Evolutionary conservation across 2,888 invertebrate genomes (phyloP).

Genomic region (Steinernema carpocapsae): DNA sequence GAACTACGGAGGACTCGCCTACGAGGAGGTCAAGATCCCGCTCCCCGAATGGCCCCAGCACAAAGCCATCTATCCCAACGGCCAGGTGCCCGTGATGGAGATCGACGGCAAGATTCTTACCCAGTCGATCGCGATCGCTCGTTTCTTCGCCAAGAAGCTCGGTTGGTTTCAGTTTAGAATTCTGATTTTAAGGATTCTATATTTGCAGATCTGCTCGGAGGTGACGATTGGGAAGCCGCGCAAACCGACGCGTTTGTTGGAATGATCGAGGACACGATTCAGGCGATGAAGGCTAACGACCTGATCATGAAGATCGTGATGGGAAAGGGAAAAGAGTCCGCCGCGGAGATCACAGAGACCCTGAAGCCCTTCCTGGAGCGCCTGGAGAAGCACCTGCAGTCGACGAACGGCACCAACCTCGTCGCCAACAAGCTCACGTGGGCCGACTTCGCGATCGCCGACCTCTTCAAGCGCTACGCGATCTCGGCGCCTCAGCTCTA

Average conservation of each 20-base stretch:
- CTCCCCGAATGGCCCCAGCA: slow-evolving; percentile 49
- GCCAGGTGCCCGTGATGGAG: slow-evolving; percentile 52
- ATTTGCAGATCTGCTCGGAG: background rate
- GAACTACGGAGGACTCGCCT: slow-evolving; percentile 23
- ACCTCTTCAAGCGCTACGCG: slow-evolving; percentile 5
- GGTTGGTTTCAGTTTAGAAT: slow-evolving; percentile 35
- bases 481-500: background rate
- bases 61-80: slow-evolving; percentile 52
- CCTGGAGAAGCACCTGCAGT: slow-evolving; percentile 7
- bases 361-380: slow-evolving; percentile 7
- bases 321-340: background rate
- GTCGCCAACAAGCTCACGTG: slow-evolving; percentile 5
- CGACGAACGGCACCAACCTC: background rate
- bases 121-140: slow-evolving; percentile 51
- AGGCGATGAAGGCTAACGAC: background rate
- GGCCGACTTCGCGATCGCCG: slow-evolving; percentile 14
- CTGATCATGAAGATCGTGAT: background rate
- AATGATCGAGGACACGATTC: slow-evolving; percentile 17
- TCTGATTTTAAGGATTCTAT: background rate
- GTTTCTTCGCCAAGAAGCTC: slow-evolving; percentile 49
- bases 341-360: background rate
- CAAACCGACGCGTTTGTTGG: slow-evolving; percentile 12
- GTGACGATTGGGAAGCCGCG: slow-evolving; percentile 15
- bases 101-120: slow-evolving; percentile 51
- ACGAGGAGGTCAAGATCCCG: slow-evolving; percentile 51